These are phyloP conservation scores for Myrmecophaga tridactyla DNA, from an alignment of 2,113 vertebrate genomes.

Conservation along the genomic window DNA sequence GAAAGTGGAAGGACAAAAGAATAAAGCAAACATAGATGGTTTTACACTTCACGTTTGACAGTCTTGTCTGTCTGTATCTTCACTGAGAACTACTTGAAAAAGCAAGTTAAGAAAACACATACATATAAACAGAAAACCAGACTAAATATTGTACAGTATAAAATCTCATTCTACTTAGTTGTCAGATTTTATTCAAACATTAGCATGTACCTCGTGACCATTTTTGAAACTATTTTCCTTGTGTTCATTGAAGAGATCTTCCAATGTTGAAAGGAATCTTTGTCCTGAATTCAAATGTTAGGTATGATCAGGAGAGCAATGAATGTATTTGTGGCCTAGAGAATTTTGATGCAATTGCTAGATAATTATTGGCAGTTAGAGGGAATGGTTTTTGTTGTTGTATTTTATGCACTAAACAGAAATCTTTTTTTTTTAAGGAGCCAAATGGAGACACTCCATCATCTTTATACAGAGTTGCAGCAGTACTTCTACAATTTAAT, in stretches of 20 bases:
- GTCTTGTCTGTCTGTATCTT: background rate
- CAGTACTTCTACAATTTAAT: conserved; percentile 95
- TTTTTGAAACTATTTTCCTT: conserved; percentile 33
- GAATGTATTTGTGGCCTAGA: conserved; percentile 45
- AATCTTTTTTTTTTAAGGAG: conserved; percentile 85
- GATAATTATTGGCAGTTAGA: conserved; percentile 39
- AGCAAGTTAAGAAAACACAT: conserved; percentile 1
- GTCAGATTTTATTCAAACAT: conserved; percentile 21
- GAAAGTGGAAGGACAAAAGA: conserved; percentile 15
- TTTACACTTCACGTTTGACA: background rate
- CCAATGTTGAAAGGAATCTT: conserved; percentile 10
- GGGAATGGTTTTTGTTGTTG: background rate
- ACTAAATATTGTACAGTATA: background rate
- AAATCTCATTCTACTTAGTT: conserved; percentile 10
- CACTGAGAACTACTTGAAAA: conserved; percentile 48
- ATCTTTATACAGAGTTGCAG: conserved; percentile 97
- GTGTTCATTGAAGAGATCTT: background rate
- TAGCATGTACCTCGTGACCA: conserved; percentile 1
- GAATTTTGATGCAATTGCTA: conserved; percentile 45
- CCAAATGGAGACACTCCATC: conserved; percentile 97
- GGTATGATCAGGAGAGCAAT: conserved; percentile 26
- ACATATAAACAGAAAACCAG: background rate
- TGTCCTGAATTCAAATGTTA: conserved; percentile 34
- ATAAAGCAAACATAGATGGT: background rate
- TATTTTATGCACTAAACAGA: conserved; percentile 39